Evolutionary conservation across 2,797 vertebrate genomes (phyloP), one percentile per base, ranked within the genome.

Genomic region (Gymnodraco acuticeps): DNA sequence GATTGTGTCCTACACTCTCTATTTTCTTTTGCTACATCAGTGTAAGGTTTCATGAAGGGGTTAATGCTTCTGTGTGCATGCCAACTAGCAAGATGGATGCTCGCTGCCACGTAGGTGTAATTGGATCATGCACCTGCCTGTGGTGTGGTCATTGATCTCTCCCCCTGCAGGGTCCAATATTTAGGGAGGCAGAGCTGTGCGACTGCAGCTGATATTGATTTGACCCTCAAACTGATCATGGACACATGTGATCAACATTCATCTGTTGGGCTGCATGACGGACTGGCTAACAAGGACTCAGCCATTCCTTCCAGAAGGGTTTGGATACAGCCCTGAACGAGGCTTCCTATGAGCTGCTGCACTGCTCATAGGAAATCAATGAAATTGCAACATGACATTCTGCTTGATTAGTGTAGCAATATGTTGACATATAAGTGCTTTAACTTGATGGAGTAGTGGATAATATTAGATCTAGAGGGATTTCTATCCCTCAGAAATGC

Each of bases 71-170:
- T 61, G 38, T 64, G 59, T 77, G 73, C 58, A 78, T 69, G 76
- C 78, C 84, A 82, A 75, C 60, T 0, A 64, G 65, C 47, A 75
- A 88, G 87, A 92, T 76, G 70, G 81, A 88, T 90, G 70, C 71
- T 41, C 3, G 47, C 77, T 78, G 74, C 68, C 70, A n/a, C 61
- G 70, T 82, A 85, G 82, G 82, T 89, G 83, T 87, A 91, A 89
- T 90, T 89, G 86, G 85, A 91, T 85, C 86, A 82, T 78, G 68
- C 83, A 81, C 82, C 79, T 83, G 72, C 67, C 66, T 65, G 83
- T 73, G 63, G 64, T 85, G 66, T 63, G 71, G 75, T 48, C 85
- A 92, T 89, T 88, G 89, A 92, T 92, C 86, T 77, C 46, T 76
- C 67, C 42, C 53, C 53, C 70, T 62, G 59, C 13, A 13, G 69